Evolutionary conservation across 1,140 invertebrate genomes (phyloP).

Genomic region (Diabrotica undecimpunctata): DNA sequence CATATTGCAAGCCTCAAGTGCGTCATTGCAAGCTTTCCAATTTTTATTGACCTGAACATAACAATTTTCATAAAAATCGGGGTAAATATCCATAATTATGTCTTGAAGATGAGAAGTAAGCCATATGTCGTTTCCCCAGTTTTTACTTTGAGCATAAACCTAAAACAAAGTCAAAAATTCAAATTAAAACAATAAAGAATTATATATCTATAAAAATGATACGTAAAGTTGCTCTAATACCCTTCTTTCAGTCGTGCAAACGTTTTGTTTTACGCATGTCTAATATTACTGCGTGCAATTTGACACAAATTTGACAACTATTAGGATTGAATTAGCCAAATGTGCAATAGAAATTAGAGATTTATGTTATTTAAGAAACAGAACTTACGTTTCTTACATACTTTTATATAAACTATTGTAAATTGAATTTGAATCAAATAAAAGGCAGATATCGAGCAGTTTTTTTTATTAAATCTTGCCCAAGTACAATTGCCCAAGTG

Average conservation of each 20-base stretch:
- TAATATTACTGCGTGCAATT: no score
- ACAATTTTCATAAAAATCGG: constrained; percentile 37
- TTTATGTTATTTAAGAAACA: no score
- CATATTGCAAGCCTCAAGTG: constrained; percentile 52
- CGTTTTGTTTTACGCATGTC: background rate
- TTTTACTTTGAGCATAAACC: constrained; percentile 22
- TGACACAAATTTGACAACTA: no score
- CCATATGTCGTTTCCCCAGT: constrained; percentile 39
- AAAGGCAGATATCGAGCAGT: no score
- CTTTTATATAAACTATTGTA: no score
- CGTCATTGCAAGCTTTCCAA: constrained; percentile 29
- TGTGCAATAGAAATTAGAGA: no score
- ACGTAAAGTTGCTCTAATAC: background rate
- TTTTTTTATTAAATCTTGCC: no score
- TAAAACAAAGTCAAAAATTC: constrained; percentile 20
- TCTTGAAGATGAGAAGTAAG: constrained; percentile 40
- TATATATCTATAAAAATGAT: background rate
- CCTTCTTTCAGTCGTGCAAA: background rate
- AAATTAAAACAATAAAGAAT: constrained; percentile 2
- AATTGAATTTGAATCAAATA: no score
- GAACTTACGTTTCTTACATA: no score
- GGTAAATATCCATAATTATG: constrained; percentile 40
- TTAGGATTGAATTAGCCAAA: no score
- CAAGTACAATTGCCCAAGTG: no score
- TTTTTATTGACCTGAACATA: constrained; percentile 30